Conservation (phyloP, 2,888 invertebrate species). For the Mythimna impura region DNA sequence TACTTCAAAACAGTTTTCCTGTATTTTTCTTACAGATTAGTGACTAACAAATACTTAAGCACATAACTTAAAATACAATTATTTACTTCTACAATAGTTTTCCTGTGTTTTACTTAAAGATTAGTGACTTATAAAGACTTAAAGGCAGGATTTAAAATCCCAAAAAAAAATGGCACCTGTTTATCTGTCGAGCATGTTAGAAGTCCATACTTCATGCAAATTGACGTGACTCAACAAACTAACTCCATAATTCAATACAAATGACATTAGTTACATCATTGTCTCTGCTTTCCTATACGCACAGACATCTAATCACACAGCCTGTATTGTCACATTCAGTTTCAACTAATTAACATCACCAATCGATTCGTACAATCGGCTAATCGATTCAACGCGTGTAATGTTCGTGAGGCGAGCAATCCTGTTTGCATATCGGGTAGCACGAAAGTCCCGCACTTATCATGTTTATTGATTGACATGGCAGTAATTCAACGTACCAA, state of each 20-base stretch:
- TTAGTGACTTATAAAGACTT: no score
- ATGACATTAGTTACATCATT: not conserved
- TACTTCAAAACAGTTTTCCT: not conserved
- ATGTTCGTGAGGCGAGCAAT: conserved; percentile 82
- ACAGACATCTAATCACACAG: conserved; percentile 27
- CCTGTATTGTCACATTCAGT: conserved; percentile 54
- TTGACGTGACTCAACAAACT: not conserved
- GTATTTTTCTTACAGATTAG: not conserved
- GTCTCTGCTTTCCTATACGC: conserved; percentile 4
- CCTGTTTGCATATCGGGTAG: conserved; percentile 88
- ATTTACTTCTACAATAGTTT: not conserved
- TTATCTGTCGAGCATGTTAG: no score
- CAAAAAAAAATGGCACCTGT: no score
- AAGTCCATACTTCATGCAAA: not conserved
- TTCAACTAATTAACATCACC: conserved; percentile 64
- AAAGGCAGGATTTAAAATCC: no score
- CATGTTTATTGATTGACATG: conserved; percentile 91
- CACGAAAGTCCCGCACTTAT: conserved; percentile 89
- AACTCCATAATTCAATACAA: not conserved
- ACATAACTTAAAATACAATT: no score
- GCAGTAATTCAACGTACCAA: conserved; percentile 87
- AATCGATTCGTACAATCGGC: conserved; percentile 76
- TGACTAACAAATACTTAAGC: no score
- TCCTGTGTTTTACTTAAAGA: not conserved
- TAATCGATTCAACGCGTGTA: conserved; percentile 74